These are phyloP conservation scores for Microcebus murinus DNA, from an alignment of 2,113 vertebrate genomes.

Conservation along the genomic window DNA sequence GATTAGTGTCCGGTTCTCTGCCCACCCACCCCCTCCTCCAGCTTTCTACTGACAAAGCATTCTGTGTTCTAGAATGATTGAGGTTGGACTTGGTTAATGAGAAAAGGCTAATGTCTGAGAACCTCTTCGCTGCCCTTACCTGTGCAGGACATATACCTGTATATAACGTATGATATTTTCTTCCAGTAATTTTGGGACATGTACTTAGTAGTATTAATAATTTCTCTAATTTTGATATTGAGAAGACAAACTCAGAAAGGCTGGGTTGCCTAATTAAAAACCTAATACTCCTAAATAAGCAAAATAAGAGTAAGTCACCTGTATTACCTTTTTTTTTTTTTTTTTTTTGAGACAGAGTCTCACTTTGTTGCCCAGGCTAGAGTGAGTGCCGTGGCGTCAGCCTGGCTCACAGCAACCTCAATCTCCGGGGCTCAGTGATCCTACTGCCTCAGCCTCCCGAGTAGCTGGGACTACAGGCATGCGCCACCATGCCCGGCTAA, in stretches of 20 bases:
- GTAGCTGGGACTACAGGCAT: too few species aligned
- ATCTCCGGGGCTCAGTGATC: too few species aligned
- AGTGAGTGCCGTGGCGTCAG: too few species aligned
- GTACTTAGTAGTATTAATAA: neutral
- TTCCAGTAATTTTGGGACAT: neutral
- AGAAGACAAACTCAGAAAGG: neutral
- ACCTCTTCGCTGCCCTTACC: neutral
- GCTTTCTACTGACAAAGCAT: neutral
- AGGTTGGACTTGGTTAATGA: neutral
- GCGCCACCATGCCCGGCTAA: too few species aligned
- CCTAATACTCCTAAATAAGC: neutral
- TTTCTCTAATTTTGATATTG: neutral
- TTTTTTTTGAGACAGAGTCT: too few species aligned
- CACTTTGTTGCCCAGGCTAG: too few species aligned
- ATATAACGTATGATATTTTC: neutral
- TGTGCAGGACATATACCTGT: neutral
- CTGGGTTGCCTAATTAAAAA: neutral
- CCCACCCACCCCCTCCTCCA: neutral
- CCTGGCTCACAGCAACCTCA: too few species aligned
- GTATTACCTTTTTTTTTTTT: neutral
- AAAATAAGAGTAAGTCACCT: neutral
- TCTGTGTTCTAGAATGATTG: neutral
- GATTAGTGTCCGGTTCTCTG: neutral
- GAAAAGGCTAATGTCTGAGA: neutral
- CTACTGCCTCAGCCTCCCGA: too few species aligned